Percentiles rank a stretch among this genome's conserved stretches.
Conservation (phyloP, 1,140 invertebrate genomes). For the Sipha flava region DNA sequence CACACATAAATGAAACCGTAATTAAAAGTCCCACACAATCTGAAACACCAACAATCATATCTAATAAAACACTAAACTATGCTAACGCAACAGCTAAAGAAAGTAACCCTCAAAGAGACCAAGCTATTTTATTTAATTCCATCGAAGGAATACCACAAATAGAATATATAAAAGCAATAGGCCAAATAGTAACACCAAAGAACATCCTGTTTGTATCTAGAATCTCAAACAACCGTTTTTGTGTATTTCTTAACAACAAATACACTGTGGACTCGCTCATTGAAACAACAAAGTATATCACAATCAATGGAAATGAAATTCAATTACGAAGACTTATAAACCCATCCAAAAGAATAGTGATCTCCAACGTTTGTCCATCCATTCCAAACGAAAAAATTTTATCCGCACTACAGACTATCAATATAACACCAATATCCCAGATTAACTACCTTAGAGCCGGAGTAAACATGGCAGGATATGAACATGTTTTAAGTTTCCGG, state of each 20-base stretch:
- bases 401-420: neutral
- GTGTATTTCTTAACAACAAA: neutral
- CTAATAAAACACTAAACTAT: neutral
- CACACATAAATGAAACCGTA: too few relatives aligned
- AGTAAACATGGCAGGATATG: neutral
- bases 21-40: too few relatives aligned
- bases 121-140: too few relatives aligned
- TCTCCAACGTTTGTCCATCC: too few relatives aligned
- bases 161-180: neutral
- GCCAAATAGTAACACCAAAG: neutral
- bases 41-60: too few relatives aligned
- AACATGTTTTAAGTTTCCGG: neutral
- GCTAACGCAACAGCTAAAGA: neutral
- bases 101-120: neutral
- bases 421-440: neutral
- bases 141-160: too few relatives aligned
- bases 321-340: neutral
- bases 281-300: neutral
- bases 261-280: neutral
- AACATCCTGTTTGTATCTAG: neutral
- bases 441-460: neutral
- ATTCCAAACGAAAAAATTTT: neutral
- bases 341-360: neutral
- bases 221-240: too few relatives aligned
- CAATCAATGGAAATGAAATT: neutral